These are phyloP conservation scores for Loripinus fragilis DNA, from an alignment of 2,888 invertebrate genomes.

Conservation along the genomic window DNA sequence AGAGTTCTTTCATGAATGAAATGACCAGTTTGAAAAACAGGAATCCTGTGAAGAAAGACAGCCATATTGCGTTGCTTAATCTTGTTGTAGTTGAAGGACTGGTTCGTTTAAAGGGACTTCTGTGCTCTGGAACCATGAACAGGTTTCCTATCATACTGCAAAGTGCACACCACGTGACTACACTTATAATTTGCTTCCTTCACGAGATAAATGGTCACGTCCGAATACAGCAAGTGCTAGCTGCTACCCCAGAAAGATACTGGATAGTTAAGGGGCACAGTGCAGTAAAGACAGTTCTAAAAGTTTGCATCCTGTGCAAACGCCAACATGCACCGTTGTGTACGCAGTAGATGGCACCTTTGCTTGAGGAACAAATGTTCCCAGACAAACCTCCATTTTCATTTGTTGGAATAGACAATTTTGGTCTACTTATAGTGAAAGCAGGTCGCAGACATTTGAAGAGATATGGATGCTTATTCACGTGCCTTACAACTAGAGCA, in stretches of 20 bases:
- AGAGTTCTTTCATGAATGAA: neutral
- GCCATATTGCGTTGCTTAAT: neutral
- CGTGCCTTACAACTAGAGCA: no score
- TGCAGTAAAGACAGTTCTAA: neutral
- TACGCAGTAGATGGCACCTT: neutral
- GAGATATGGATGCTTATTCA: no score
- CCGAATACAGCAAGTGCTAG: neutral
- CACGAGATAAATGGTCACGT: neutral
- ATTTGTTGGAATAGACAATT: no score
- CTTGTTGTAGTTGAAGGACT: neutral
- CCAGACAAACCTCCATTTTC: no score
- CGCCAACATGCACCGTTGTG: neutral
- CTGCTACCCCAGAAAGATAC: neutral
- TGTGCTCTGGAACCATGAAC: neutral
- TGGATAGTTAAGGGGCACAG: no score
- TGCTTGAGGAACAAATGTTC: no score
- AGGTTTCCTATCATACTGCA: neutral
- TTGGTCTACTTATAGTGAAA: no score
- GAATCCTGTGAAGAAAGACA: neutral
- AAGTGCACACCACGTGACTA: neutral
- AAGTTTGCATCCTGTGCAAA: neutral
- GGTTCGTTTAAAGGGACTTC: neutral
- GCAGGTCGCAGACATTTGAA: no score
- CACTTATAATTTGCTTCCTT: neutral
- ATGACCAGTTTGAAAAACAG: neutral